Evolutionary conservation across 2,888 invertebrate genomes (phyloP), one percentile per base, ranked within the genome.

Genomic region (Psylliodes chrysocephalus): DNA sequence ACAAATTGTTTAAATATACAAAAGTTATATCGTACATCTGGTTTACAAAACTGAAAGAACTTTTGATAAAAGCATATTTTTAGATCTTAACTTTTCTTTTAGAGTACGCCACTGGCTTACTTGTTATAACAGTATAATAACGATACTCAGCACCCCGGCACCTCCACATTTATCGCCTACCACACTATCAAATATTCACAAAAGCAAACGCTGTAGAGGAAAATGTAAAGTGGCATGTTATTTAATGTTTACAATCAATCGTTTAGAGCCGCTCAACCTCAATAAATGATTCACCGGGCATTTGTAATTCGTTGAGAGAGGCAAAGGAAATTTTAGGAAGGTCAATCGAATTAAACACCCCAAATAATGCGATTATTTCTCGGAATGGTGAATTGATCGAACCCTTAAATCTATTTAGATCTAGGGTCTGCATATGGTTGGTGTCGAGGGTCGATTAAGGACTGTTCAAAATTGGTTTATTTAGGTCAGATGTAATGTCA

Each of bases 181-280:
- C 42, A 30, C 28, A 30, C 52, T 49, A 52, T 60, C 52, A 22
- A 52, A 60, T 52, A 60, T 42, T 42, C 52, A 15, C 42, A 7
- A 22, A 60, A 17, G 42, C 28, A 33, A 60, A n/a, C 19, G 52
- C 52, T 42, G 59, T 38, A 15, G 14, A 14, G 40, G 42, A 30
- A 49, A 55, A 62, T 51, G 49, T 22, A 55, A 55, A 62, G 49
- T 62, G 55, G 30, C 55, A 25, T 47, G 30, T 62, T 55, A 49
- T 55, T 55, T 55, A 62, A 62, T 62, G 62, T 40, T 33, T 22
- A 49, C 62, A 42, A 62, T 62, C 62, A 62, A 62, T 62, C 55
- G 49, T 49, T 49, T 14, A 46, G 54, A 49, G 57, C 59, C 59
- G 14, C 54, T 46, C 25, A 38, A 59, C 57, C 47, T 18, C 47